Percentiles rank a stretch among this genome's conserved stretches.
These are phyloP conservation scores for Neodon shergylaensis DNA, from an alignment of 2,113 vertebrate species.

Conservation along the genomic window DNA sequence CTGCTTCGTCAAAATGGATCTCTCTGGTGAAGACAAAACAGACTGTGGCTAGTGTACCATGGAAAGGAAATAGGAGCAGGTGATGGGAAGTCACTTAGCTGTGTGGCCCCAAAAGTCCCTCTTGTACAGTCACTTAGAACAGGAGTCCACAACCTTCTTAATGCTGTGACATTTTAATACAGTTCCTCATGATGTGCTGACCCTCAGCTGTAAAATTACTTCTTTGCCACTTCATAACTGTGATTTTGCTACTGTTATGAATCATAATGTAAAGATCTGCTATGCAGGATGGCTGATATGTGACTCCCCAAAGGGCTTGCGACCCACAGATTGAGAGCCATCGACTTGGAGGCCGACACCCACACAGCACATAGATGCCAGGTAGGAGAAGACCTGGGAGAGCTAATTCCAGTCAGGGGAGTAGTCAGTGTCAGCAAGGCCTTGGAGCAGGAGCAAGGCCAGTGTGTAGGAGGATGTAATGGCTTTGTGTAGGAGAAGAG, in stretches of 20 bases:
- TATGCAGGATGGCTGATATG: background rate
- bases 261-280: background rate
- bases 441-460: background rate
- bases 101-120: background rate
- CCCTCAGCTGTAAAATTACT: background rate
- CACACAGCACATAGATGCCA: background rate
- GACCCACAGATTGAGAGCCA: background rate
- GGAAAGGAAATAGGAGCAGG: background rate
- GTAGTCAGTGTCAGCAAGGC: background rate
- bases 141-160: background rate
- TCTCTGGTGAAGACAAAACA: background rate
- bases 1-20: background rate
- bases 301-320: background rate
- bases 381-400: background rate
- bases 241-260: background rate
- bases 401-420: background rate
- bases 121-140: background rate
- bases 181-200: background rate
- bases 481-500: background rate
- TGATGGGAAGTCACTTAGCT: background rate
- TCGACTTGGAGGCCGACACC: background rate
- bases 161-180: background rate
- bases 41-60: background rate
- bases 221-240: background rate
- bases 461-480: background rate